A percentile compares a stretch with the other conserved stretches of the same genome.
phyloP scores from a whole-genome alignment of 2,113 vertebrate species.

The Typhlomys cinereus region DNA sequence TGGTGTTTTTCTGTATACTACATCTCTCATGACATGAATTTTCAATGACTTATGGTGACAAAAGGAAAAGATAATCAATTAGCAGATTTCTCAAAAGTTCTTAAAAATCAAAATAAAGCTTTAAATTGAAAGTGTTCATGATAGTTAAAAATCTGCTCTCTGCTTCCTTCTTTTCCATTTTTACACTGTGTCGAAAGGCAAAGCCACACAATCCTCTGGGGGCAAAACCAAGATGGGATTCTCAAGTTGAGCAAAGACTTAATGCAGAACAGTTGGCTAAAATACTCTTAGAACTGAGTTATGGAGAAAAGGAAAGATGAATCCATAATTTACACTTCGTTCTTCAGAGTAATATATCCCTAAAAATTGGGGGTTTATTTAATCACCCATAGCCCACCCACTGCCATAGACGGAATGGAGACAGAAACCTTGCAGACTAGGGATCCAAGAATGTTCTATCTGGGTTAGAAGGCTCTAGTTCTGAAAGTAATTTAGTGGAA shows the following conservation, averaged over 20 bases:
- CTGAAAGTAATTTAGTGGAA: constrained; percentile 59
- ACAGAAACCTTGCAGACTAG: constrained; percentile 29
- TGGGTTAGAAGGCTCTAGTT: constrained; percentile 44
- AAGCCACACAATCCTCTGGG: constrained; percentile 44
- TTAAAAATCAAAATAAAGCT: constrained; percentile 33
- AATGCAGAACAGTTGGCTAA: constrained; percentile 27
- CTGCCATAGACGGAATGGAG: constrained; percentile 34
- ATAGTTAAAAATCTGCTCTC: constrained; percentile 2
- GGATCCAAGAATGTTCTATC: constrained; percentile 62
- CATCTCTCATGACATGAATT: constrained; percentile 3
- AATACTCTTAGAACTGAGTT: constrained; percentile 35
- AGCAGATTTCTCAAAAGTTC: not conserved
- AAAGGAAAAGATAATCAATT: constrained; percentile 10
- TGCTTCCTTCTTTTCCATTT: constrained; percentile 42
- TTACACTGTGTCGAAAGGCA: constrained; percentile 22
- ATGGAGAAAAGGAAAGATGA: constrained; percentile 52
- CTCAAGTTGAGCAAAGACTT: constrained; percentile 39
- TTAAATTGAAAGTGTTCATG: constrained; percentile 17
- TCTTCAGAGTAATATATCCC: constrained; percentile 57
- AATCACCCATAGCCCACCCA: constrained; percentile 59
- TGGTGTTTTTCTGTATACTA: not conserved
- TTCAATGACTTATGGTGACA: constrained; percentile 30
- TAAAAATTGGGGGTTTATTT: constrained; percentile 66
- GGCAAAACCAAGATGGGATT: constrained; percentile 47
- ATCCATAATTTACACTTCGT: constrained; percentile 64